Percentiles rank a stretch among this genome's conserved stretches.
Conservation (phyloP, 2,888 invertebrate species). For the Branchellion lobata region DNA sequence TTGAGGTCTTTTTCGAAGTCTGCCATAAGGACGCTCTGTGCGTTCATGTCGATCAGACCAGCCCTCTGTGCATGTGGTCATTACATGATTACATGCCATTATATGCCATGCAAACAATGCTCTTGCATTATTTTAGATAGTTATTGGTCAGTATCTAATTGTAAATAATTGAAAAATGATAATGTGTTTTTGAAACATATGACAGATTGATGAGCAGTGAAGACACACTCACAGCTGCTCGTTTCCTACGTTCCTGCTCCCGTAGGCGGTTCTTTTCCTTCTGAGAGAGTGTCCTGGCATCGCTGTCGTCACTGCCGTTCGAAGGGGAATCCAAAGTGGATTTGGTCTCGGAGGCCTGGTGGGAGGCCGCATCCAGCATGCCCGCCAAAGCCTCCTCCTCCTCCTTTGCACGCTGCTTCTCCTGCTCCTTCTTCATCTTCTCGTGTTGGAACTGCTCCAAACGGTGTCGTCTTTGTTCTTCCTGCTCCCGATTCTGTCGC, state of each 20-base stretch:
- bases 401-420: conserved; percentile 15
- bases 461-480: conserved; percentile 16
- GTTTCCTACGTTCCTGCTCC: conserved; percentile 36
- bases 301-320: conserved; percentile 1
- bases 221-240: conserved; percentile 26
- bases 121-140: too few relatives aligned
- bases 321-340: not conserved
- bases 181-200: too few relatives aligned
- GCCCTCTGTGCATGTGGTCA: too few relatives aligned
- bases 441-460: conserved; percentile 19
- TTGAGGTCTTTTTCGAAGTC: conserved; percentile 42
- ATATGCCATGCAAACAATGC: too few relatives aligned
- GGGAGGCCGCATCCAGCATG: not conserved
- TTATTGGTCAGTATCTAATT: too few relatives aligned
- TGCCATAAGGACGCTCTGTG: conserved; percentile 46
- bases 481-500: conserved; percentile 17
- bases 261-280: conserved; percentile 16
- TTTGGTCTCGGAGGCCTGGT: not conserved
- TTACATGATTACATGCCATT: too few relatives aligned
- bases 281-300: not conserved
- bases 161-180: too few relatives aligned
- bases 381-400: conserved; percentile 33
- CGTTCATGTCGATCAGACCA: conserved; percentile 45
- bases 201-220: too few relatives aligned
- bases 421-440: conserved; percentile 36